Percentiles rank a stretch among this genome's conserved stretches.
Evolutionary conservation across 2,113 vertebrate species (phyloP).

Genomic region (Athene cunicularia): DNA sequence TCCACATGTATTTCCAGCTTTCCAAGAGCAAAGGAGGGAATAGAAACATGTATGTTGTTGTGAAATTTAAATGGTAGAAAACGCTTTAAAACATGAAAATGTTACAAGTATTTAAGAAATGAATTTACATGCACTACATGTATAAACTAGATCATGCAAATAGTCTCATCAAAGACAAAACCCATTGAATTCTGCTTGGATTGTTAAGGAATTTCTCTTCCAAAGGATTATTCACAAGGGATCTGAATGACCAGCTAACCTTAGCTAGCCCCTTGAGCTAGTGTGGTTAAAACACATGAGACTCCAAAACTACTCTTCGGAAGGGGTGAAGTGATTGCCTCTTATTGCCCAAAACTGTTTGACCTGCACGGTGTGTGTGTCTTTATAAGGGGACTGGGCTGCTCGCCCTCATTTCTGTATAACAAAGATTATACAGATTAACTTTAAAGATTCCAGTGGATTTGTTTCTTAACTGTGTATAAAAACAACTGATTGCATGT

Average conservation of each 20-base stretch:
- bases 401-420: neutral
- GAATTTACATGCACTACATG: neutral
- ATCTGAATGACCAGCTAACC: neutral
- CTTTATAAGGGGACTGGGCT: neutral
- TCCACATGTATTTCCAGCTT: neutral
- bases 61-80: neutral
- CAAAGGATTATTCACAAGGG: neutral
- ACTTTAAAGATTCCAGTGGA: neutral
- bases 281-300: neutral
- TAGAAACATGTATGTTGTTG: neutral
- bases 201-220: neutral
- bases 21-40: neutral
- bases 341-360: neutral
- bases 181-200: neutral
- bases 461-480: neutral
- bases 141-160: neutral
- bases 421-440: neutral
- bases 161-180: neutral
- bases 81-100: neutral
- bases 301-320: accelerated
- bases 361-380: neutral
- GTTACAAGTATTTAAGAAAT: neutral
- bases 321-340: neutral
- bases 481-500: neutral
- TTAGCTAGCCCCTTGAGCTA: neutral